Evolutionary conservation across 1,140 invertebrate species (phyloP).

Genomic region (Macrotrachela quadricornifera): DNA sequence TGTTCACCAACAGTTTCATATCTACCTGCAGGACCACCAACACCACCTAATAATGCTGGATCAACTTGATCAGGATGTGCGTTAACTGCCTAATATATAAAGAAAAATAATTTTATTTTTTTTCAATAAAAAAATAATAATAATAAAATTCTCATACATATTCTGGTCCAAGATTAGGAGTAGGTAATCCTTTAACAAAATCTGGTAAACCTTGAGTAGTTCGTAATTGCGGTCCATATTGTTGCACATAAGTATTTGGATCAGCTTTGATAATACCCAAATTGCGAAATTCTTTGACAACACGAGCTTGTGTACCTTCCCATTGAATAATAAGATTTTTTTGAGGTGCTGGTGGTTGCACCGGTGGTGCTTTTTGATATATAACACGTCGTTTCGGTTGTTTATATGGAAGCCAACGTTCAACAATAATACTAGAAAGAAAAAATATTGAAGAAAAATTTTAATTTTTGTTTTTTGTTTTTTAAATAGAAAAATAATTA

Average conservation of each 20-base stretch:
- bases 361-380: not conserved
- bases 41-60: too few species aligned
- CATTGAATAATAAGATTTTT: constrained; percentile 9
- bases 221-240: constrained; percentile 3
- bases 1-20: too few species aligned
- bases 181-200: constrained; percentile 3
- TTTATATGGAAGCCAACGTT: constrained; percentile 7
- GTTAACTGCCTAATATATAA: too few species aligned
- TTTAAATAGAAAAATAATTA: not conserved
- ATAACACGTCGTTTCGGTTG: constrained; percentile 5
- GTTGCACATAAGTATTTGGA: constrained; percentile 5
- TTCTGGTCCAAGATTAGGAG: not conserved
- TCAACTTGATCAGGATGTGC: too few species aligned
- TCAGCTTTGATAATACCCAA: constrained; percentile 6
- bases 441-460: too few species aligned
- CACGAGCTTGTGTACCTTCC: constrained; percentile 1
- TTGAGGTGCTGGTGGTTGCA: not conserved
- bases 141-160: too few species aligned
- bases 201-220: not conserved
- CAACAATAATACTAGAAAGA: not conserved
- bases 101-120: too few species aligned
- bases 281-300: constrained; percentile 7
- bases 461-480: too few species aligned
- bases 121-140: too few species aligned
- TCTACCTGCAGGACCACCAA: too few species aligned